Evolutionary conservation across 2,888 invertebrate species (phyloP).

Genomic region (Synanthedon formicaeformis): DNA sequence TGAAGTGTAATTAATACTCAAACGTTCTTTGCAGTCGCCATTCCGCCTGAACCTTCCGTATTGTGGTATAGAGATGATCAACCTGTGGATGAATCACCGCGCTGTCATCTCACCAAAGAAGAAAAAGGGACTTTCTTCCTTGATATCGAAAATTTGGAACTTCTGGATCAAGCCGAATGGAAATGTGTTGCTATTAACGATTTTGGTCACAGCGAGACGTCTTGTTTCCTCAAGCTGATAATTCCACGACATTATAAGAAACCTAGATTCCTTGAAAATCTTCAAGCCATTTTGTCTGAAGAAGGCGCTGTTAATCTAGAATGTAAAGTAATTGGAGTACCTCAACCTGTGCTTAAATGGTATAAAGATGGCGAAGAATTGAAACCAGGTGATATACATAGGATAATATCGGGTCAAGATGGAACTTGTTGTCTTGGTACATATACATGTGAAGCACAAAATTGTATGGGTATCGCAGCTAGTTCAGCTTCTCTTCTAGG

Average conservation of each 20-base stretch:
- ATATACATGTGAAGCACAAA: conserved; percentile 90
- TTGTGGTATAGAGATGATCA: conserved; percentile 92
- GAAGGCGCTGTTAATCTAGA: conserved; percentile 92
- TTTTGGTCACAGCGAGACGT: conserved; percentile 89
- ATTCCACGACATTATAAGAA: conserved; percentile 92
- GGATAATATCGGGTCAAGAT: conserved; percentile 90
- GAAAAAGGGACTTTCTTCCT: conserved; percentile 79
- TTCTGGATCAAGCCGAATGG: conserved; percentile 92
- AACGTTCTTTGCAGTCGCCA: conserved; percentile 71
- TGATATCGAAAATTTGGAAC: conserved; percentile 79
- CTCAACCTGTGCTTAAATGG: conserved; percentile 91
- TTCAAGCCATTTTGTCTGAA: conserved; percentile 86
- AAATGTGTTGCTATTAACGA: conserved; percentile 91
- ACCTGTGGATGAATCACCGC: conserved; percentile 75
- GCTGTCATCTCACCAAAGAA: conserved; percentile 77
- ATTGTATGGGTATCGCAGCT: conserved; percentile 91
- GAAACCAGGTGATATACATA: conserved; percentile 91
- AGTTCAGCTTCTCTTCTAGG: conserved; percentile 90
- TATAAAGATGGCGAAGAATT: conserved; percentile 91
- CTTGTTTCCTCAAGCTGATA: conserved; percentile 84
- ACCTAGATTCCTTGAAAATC: conserved; percentile 86
- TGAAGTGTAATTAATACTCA: too few relatives aligned
- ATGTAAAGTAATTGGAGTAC: conserved; percentile 93
- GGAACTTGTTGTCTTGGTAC: conserved; percentile 91
- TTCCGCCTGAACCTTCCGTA: conserved; percentile 83